Percentiles rank a stretch among this genome's conserved stretches.
Evolutionary conservation across 2,797 vertebrate species (phyloP).

Genomic region (Nyctibius grandis): DNA sequence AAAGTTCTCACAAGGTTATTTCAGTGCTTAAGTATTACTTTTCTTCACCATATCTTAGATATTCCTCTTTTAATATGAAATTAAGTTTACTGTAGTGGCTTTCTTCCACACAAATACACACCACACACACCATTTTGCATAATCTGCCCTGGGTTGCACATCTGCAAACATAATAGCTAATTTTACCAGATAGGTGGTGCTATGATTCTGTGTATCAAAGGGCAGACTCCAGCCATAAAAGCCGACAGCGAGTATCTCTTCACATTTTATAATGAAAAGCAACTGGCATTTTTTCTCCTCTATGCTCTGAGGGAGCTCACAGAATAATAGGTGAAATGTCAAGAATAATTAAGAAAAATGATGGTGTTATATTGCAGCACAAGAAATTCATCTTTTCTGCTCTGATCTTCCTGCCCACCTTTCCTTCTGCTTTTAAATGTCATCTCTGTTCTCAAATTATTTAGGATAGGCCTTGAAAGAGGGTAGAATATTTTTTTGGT

Average conservation of each 20-base stretch:
- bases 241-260: conserved; percentile 7
- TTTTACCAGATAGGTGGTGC: conserved; percentile 57
- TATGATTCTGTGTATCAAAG: conserved; percentile 41
- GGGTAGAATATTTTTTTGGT: conserved; percentile 40
- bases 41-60: not conserved
- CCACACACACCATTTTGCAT: not conserved
- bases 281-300: conserved; percentile 10
- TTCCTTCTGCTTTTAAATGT: conserved; percentile 61
- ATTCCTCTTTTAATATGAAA: not conserved
- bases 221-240: conserved; percentile 2
- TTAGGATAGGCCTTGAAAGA: conserved; percentile 59
- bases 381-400: conserved; percentile 62
- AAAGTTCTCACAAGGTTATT: not conserved
- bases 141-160: not conserved
- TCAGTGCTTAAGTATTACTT: not conserved
- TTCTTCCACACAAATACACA: not conserved
- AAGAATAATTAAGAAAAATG: conserved; percentile 76
- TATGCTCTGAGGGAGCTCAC: conserved; percentile 27
- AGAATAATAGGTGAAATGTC: conserved; percentile 68
- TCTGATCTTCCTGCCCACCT: conserved; percentile 47
- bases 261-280: conserved; percentile 57
- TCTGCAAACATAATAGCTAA: not conserved
- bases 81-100: not conserved
- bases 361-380: conserved; percentile 58
- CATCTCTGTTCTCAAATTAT: conserved; percentile 57